Conservation (phyloP, 37 sponge, comb jelly and placozoan species). For the Axinella damicornis region DNA sequence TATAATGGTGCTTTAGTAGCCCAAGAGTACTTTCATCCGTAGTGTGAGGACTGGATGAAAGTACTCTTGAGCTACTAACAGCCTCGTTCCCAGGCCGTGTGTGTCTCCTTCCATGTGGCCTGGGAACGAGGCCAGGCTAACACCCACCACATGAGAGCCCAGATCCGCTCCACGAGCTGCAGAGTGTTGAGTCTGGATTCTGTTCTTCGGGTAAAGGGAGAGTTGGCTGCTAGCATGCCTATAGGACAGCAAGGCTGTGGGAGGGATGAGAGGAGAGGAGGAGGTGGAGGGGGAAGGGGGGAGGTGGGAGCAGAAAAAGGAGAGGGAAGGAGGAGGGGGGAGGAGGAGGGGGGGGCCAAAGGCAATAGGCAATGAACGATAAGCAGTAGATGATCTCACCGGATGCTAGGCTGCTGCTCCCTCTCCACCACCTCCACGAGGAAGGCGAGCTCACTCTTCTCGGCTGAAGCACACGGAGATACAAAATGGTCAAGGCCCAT, state of each 20-base stretch:
- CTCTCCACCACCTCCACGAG: slow-evolving; percentile 64
- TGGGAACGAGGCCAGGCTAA: too few species aligned
- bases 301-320: too few species aligned
- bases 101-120: neutral
- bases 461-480: slow-evolving; percentile 18
- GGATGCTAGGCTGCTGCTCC: slow-evolving; percentile 57
- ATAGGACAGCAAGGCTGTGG: slow-evolving; percentile 60
- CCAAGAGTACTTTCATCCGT: too few species aligned
- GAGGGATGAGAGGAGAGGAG: neutral
- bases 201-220: slow-evolving; percentile 90
- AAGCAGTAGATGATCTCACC: too few species aligned
- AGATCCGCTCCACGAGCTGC: slow-evolving; percentile 89
- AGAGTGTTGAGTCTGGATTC: slow-evolving; percentile 83
- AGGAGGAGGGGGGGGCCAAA: too few species aligned
- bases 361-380: too few species aligned
- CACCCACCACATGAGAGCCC: slow-evolving; percentile 78
- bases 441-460: slow-evolving; percentile 56
- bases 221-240: slow-evolving; percentile 37
- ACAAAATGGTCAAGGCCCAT: too few species aligned
- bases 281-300: too few species aligned
- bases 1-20: too few species aligned
- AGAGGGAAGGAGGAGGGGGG: too few species aligned
- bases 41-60: too few species aligned
- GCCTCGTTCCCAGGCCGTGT: neutral
- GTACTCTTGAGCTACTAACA: too few species aligned